phyloP scores from a whole-genome alignment of 2,113 vertebrate species.

The Microtus pennsylvanicus region DNA sequence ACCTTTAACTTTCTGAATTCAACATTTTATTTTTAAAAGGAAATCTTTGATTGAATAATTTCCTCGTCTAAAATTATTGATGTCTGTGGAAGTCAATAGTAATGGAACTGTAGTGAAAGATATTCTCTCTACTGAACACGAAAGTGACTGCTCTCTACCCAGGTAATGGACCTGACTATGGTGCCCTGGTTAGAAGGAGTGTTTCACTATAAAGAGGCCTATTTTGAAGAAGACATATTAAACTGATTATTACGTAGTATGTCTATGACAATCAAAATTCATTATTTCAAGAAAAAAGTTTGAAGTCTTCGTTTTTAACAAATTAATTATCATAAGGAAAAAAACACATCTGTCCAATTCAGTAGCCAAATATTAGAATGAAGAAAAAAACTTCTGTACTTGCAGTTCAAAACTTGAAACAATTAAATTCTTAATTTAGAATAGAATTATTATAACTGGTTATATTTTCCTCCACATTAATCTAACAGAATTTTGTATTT shows the following conservation, averaged over 20 bases:
- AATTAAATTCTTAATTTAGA: constrained; percentile 80
- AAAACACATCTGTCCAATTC: constrained; percentile 62
- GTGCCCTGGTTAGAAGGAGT: neutral
- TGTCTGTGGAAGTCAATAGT: neutral
- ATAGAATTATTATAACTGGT: constrained; percentile 70
- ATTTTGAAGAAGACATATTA: neutral
- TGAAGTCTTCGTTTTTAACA: constrained; percentile 51
- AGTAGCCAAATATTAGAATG: constrained; percentile 49
- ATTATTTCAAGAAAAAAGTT: constrained; percentile 43
- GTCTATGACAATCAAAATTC: constrained; percentile 55
- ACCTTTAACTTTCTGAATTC: neutral
- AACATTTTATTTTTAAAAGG: neutral
- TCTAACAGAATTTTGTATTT: constrained; percentile 78
- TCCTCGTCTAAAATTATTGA: neutral
- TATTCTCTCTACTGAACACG: neutral
- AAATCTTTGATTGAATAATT: neutral
- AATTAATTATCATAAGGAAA: constrained; percentile 63
- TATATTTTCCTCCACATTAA: constrained; percentile 75
- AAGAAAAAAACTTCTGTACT: fast-evolving
- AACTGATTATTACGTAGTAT: neutral
- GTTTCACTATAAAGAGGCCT: neutral
- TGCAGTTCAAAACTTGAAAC: constrained; percentile 75
- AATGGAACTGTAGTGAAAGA: neutral
- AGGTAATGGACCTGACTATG: neutral
- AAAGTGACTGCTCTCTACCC: neutral